A percentile compares a stretch with the other conserved stretches of the same genome.
Conservation (phyloP, 2,113 vertebrate genomes). For the Phyllostomus discolor region DNA sequence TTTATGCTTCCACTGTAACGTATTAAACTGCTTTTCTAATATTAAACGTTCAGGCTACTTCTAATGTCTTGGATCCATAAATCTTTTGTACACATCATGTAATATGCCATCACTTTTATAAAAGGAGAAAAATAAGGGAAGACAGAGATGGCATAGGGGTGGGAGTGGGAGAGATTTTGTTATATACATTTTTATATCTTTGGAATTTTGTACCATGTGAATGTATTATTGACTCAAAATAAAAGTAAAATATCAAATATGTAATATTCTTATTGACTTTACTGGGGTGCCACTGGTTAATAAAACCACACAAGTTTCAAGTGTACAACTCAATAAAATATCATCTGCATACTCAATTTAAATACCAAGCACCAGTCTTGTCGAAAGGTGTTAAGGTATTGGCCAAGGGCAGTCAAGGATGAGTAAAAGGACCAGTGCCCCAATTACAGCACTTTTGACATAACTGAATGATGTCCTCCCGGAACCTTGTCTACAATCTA, state of each 20-base stretch:
- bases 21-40: background rate
- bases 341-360: background rate
- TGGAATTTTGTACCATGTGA: background rate
- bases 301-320: too few species aligned
- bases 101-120: background rate
- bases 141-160: background rate
- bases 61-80: background rate
- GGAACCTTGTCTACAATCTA: background rate
- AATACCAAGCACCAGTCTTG: background rate
- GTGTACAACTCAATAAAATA: too few species aligned
- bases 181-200: background rate
- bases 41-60: background rate
- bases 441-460: background rate
- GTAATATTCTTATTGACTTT: too few species aligned
- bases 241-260: background rate
- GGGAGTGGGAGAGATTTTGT: background rate
- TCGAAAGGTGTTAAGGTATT: background rate
- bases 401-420: background rate
- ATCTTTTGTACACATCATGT: background rate
- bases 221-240: background rate
- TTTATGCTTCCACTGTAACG: background rate
- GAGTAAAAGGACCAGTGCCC: background rate
- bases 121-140: background rate
- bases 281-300: too few species aligned
- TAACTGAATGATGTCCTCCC: background rate